phyloP scores from a whole-genome alignment of 2,113 vertebrate species.

The Microtus pennsylvanicus region DNA sequence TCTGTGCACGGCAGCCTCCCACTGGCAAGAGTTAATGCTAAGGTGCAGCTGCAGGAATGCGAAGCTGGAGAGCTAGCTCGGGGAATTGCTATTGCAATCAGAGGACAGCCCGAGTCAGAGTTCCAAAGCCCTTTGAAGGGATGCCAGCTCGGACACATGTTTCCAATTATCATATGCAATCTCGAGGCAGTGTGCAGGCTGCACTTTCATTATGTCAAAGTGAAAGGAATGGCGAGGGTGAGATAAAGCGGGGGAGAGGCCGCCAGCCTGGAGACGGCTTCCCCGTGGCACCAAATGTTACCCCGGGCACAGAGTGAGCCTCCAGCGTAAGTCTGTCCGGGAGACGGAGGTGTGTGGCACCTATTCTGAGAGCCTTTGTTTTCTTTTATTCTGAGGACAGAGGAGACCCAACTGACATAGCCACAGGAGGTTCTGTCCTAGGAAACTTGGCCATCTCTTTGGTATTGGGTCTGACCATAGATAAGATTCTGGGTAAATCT shows the following conservation, averaged over 20 bases:
- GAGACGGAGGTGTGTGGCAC: background rate
- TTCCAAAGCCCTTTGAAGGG: conserved; percentile 80
- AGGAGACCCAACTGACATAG: background rate
- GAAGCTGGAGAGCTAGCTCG: conserved; percentile 42
- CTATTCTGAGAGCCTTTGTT: background rate
- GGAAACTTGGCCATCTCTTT: background rate
- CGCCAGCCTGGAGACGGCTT: conserved; percentile 15
- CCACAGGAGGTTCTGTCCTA: background rate
- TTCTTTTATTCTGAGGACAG: background rate
- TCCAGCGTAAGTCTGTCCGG: fast-evolving
- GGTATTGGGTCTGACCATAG: background rate
- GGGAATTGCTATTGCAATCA: conserved; percentile 77
- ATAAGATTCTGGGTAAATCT: background rate
- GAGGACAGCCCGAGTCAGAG: conserved; percentile 73
- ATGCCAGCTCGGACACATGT: conserved; percentile 77
- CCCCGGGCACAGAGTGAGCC: background rate
- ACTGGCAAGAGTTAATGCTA: conserved; percentile 73
- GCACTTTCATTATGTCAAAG: conserved; percentile 79
- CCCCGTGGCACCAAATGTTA: background rate
- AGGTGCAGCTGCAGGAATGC: conserved; percentile 76
- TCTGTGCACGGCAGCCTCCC: conserved; percentile 1
- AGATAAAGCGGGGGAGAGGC: conserved; percentile 57
- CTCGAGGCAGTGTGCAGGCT: conserved; percentile 74
- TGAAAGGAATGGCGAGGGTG: conserved; percentile 65
- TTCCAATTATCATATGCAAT: conserved; percentile 80